Percentiles rank a stretch among this genome's conserved stretches.
These are phyloP conservation scores for Psettodes erumei DNA, from an alignment of 2,113 vertebrate species.

Conservation along the genomic window DNA sequence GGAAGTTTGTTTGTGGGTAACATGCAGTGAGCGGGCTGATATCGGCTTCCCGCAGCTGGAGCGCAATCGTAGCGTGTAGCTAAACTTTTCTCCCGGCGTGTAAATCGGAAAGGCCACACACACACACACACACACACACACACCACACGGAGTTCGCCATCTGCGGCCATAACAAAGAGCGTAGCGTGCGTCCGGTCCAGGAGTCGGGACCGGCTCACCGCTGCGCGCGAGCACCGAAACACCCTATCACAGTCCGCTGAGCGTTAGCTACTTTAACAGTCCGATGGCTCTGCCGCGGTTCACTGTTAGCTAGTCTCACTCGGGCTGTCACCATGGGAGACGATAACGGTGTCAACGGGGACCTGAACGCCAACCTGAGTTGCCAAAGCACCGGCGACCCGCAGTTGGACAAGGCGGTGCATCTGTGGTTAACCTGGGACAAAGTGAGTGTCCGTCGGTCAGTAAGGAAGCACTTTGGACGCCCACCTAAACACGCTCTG, in stretches of 20 bases:
- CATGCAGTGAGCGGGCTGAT: background rate
- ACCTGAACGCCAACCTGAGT: slow-evolving; percentile 85
- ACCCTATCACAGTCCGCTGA: background rate
- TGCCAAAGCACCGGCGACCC: slow-evolving; percentile 84
- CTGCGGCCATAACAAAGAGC: background rate
- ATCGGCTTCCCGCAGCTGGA: background rate
- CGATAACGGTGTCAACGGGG: slow-evolving; percentile 81
- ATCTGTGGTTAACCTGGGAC: slow-evolving; percentile 91
- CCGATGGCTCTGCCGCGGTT: background rate
- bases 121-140: too few relatives aligned
- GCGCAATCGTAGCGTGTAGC: background rate
- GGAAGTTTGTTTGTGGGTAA: background rate
- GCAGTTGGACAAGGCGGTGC: slow-evolving; percentile 86
- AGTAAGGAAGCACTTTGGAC: background rate
- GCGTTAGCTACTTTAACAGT: background rate
- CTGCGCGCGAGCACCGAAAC: background rate
- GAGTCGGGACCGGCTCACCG: background rate
- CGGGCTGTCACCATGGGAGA: slow-evolving; percentile 45
- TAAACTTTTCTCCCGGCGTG: background rate
- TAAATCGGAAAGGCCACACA: background rate
- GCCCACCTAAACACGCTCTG: background rate
- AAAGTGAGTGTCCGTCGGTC: slow-evolving; percentile 79
- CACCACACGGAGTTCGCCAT: background rate
- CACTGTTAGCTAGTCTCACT: background rate
- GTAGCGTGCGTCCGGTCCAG: background rate